Conservation (phyloP, 2,888 invertebrate genomes). For the Nomada fabriciana region DNA sequence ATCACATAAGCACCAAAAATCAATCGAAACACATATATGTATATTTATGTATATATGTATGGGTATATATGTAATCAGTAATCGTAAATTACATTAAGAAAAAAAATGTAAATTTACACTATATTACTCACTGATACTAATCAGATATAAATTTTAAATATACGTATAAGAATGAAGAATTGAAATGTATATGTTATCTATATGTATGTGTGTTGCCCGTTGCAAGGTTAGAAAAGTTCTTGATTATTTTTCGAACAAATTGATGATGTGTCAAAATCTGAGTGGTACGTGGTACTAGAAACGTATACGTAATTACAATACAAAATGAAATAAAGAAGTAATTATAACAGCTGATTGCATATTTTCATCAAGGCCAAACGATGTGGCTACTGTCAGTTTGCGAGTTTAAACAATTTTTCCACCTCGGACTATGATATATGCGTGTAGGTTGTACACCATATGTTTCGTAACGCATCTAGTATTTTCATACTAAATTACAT, state of each 20-base stretch:
- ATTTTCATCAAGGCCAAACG: slow-evolving; percentile 76
- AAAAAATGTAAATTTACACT: neutral
- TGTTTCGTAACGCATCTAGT: slow-evolving; percentile 34
- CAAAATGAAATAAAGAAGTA: slow-evolving; percentile 60
- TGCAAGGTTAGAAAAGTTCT: slow-evolving; percentile 44
- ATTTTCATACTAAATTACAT: slow-evolving; percentile 10
- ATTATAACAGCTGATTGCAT: slow-evolving; percentile 66
- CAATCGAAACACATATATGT: slow-evolving; percentile 2
- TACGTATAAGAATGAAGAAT: slow-evolving; percentile 5
- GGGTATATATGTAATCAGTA: neutral
- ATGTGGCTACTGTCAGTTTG: slow-evolving; percentile 75
- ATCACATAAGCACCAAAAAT: slow-evolving; percentile 27
- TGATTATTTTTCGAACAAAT: slow-evolving; percentile 23
- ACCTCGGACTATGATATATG: slow-evolving; percentile 41
- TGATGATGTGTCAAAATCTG: slow-evolving; percentile 46
- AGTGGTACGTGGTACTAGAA: slow-evolving; percentile 42
- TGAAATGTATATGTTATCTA: neutral
- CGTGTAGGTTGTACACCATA: slow-evolving; percentile 54
- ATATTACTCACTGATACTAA: slow-evolving; percentile 8
- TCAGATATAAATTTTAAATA: neutral
- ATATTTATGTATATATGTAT: neutral
- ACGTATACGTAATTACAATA: slow-evolving; percentile 31
- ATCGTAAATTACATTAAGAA: neutral
- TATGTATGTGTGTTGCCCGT: neutral
- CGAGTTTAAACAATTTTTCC: slow-evolving; percentile 50